phyloP scores from a whole-genome alignment of 1,140 invertebrate genomes.

The Druon quercuslanigerum region DNA sequence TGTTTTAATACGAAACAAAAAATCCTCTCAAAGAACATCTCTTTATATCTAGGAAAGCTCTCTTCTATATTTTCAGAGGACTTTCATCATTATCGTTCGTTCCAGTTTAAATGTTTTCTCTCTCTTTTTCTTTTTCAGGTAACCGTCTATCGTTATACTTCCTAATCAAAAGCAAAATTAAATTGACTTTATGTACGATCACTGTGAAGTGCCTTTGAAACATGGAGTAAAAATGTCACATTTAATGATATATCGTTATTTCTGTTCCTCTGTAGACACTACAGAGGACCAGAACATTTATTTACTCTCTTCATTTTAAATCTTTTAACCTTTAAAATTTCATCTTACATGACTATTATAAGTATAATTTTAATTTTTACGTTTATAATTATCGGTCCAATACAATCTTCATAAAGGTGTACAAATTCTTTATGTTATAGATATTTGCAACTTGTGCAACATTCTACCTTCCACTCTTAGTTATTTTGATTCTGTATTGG shows the following conservation, averaged over 20 bases:
- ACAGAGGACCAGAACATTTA: neutral
- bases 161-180: constrained; percentile 16
- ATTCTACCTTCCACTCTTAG: constrained; percentile 93
- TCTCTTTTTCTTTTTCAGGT: neutral
- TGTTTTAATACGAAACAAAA: neutral
- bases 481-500: constrained; percentile 94
- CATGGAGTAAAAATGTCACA: neutral
- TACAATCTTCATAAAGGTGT: constrained; percentile 34
- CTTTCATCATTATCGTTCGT: constrained; percentile 6
- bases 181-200: constrained; percentile 7
- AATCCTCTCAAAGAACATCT: neutral
- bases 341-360: neutral
- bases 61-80: constrained; percentile 4
- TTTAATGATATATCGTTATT: constrained; percentile 26
- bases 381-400: neutral
- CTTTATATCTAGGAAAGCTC: neutral
- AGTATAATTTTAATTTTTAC: neutral
- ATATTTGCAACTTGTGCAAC: constrained; percentile 91
- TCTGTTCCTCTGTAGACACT: neutral
- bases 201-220: neutral
- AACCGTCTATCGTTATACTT: neutral
- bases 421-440: constrained; percentile 74
- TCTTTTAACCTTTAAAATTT: neutral
- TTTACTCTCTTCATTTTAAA: neutral
- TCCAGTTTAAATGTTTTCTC: neutral